Evolutionary conservation across 2,888 invertebrate genomes (phyloP).

Genomic region (Drosophila atroscutellata): DNA sequence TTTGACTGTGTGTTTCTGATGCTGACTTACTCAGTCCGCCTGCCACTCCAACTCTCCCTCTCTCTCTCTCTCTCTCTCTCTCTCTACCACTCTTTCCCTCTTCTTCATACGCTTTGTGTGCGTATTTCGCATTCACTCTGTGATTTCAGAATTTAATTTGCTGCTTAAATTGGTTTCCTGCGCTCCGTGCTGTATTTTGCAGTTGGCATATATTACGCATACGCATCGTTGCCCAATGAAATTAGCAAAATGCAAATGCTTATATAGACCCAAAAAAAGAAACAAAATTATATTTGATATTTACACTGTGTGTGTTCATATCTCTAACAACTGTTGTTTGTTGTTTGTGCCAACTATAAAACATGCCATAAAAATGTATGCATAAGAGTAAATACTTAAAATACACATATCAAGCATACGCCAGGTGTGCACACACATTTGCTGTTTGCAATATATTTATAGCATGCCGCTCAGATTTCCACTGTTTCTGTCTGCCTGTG

Average conservation of each 20-base stretch:
- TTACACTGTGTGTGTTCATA: slow-evolving; percentile 9
- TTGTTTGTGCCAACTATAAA: slow-evolving; percentile 21
- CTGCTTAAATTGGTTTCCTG: slow-evolving; percentile 23
- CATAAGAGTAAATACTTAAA: slow-evolving; percentile 1
- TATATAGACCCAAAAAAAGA: slow-evolving; percentile 36
- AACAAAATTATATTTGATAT: slow-evolving; percentile 32
- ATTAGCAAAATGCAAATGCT: slow-evolving; percentile 68
- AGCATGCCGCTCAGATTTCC: slow-evolving; percentile 50
- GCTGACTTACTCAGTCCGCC: slow-evolving; percentile 17
- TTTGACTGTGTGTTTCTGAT: slow-evolving; percentile 43
- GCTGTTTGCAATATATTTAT: slow-evolving; percentile 64
- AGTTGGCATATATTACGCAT: slow-evolving; percentile 46
- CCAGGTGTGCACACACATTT: slow-evolving; percentile 58
- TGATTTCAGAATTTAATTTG: slow-evolving; percentile 60
- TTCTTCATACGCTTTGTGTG: neutral
- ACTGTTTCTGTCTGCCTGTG: neutral
- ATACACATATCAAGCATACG: slow-evolving; percentile 49
- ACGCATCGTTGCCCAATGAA: slow-evolving; percentile 48
- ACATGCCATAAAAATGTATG: slow-evolving; percentile 22
- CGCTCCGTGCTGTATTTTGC: slow-evolving; percentile 26
- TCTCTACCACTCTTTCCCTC: neutral
- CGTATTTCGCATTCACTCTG: neutral
- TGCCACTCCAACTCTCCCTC: neutral
- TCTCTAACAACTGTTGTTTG: slow-evolving; percentile 28
- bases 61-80: neutral